A percentile compares a stretch with the other conserved stretches of the same genome.
These are phyloP conservation scores for Ranitomeya variabilis DNA, from an alignment of 2,113 vertebrate species.

Conservation along the genomic window DNA sequence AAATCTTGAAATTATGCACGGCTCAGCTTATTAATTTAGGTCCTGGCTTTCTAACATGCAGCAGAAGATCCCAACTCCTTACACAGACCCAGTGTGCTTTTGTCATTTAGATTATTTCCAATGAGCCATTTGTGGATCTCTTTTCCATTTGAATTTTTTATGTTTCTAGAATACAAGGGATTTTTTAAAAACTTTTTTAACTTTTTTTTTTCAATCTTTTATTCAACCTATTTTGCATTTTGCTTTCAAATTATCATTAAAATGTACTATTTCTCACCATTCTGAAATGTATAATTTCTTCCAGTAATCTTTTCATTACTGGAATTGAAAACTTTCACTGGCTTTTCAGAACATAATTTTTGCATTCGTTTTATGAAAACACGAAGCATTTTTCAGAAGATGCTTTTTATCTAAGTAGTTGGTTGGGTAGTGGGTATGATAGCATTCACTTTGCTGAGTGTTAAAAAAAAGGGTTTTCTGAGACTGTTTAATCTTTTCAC, in stretches of 20 bases:
- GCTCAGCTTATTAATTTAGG: constrained; percentile 40
- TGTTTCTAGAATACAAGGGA: neutral
- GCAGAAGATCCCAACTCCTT: constrained; percentile 17
- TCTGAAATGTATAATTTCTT: neutral
- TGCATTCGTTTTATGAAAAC: too few species aligned
- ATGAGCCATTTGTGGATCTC: neutral
- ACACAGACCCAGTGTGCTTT: neutral
- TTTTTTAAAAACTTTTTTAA: neutral
- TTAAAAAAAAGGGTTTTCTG: too few species aligned
- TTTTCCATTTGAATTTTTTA: neutral
- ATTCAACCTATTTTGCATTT: neutral
- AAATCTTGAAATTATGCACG: constrained; percentile 55
- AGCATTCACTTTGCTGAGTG: too few species aligned
- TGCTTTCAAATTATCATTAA: neutral
- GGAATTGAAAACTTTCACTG: neutral
- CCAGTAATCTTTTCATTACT: neutral
- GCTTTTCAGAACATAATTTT: too few species aligned
- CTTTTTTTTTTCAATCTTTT: neutral
- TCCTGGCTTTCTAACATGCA: constrained; percentile 24
- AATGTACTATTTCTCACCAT: neutral
- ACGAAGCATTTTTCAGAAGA: too few species aligned
- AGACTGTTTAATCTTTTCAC: too few species aligned
- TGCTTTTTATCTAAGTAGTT: too few species aligned
- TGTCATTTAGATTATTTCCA: constrained; percentile 30
- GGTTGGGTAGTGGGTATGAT: too few species aligned